Evolutionary conservation across 2,888 invertebrate species (phyloP).

Genomic region (Aphodius granarius): DNA sequence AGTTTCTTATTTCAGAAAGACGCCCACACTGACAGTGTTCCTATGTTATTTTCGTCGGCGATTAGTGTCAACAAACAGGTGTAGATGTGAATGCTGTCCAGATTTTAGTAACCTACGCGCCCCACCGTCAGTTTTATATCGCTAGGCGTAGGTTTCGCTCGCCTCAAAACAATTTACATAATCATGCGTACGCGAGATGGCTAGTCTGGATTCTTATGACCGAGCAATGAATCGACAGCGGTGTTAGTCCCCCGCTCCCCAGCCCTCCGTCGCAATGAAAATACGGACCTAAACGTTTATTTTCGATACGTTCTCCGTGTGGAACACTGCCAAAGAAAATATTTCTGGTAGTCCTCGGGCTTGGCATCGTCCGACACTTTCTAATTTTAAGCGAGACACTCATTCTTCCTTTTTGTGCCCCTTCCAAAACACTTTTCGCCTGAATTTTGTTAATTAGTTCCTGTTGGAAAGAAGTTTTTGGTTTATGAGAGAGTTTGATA

Average conservation of each 20-base stretch:
- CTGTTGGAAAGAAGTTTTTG: background rate
- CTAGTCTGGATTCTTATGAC: background rate
- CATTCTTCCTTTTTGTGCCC: background rate
- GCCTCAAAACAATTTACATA: background rate
- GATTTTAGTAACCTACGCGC: background rate
- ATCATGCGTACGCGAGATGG: background rate
- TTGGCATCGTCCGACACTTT: slow-evolving; percentile 29
- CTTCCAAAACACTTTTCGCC: background rate
- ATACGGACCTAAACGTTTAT: slow-evolving; percentile 13
- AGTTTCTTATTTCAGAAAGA: background rate
- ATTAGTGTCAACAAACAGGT: background rate
- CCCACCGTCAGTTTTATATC: background rate
- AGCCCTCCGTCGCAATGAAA: background rate
- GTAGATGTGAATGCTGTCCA: background rate
- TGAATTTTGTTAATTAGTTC: background rate
- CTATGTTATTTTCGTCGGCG: background rate
- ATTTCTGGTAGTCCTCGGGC: slow-evolving; percentile 30
- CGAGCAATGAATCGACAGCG: background rate
- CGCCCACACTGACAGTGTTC: background rate
- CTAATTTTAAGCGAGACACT: slow-evolving; percentile 31
- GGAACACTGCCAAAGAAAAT: slow-evolving; percentile 35
- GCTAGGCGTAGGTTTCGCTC: background rate
- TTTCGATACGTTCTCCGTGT: slow-evolving; percentile 30
- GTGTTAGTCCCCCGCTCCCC: background rate
- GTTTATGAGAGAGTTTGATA: no score